Conservation (phyloP, 2,888 invertebrate genomes). For the Coelopa pilipes region DNA sequence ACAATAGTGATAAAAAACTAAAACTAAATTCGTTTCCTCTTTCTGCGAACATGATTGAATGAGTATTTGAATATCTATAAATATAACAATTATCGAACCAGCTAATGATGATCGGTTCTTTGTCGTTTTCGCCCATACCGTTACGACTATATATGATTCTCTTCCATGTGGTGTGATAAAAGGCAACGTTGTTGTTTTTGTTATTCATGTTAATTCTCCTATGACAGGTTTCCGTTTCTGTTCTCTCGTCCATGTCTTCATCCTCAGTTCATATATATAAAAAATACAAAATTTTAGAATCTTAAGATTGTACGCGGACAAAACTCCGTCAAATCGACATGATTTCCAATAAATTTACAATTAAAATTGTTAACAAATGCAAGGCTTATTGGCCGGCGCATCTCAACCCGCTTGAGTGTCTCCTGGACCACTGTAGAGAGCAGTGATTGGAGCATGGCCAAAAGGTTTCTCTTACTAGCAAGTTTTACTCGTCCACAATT, state of each 20-base stretch:
- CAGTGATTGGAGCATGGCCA: conserved; percentile 4
- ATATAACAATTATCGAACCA: conserved; percentile 11
- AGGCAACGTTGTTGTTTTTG: conserved; percentile 13
- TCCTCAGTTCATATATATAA: conserved; percentile 8
- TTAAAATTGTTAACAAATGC: conserved; percentile 57
- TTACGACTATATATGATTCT: neutral
- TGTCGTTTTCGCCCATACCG: neutral
- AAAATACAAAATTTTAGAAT: conserved; percentile 31
- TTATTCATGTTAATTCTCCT: neutral
- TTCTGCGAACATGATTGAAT: neutral
- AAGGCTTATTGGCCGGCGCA: conserved; percentile 47
- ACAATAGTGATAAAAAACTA: conserved; percentile 29
- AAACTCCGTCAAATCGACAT: conserved; percentile 22
- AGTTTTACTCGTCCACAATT: neutral
- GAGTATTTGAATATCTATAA: conserved; percentile 15
- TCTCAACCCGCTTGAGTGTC: conserved; percentile 27
- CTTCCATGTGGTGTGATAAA: conserved; percentile 17
- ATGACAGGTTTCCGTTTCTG: neutral
- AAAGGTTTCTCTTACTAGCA: neutral
- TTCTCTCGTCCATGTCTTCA: neutral
- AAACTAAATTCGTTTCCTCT: conserved; percentile 30
- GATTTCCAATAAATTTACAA: conserved; percentile 39
- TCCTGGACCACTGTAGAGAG: conserved; percentile 11
- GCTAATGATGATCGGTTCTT: neutral
- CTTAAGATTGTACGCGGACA: conserved; percentile 16